These are phyloP conservation scores for Cyphomyrus plagiostoma DNA, from an alignment of 2,113 vertebrate genomes.

Conservation along the genomic window DNA sequence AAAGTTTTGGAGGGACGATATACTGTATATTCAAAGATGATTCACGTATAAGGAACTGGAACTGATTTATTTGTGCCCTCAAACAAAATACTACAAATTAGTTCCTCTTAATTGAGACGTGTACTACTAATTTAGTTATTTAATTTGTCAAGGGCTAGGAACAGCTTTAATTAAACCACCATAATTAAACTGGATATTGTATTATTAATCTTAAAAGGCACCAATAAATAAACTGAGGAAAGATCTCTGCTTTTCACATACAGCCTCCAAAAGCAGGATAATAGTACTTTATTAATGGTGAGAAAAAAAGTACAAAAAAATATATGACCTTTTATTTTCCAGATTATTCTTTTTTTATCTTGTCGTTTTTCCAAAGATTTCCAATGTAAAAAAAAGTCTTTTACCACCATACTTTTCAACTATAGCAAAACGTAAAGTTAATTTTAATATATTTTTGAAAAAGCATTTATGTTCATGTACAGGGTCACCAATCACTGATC, in stretches of 20 bases:
- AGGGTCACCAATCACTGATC: neutral
- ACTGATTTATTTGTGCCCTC: slow-evolving; percentile 1
- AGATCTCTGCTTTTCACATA: neutral
- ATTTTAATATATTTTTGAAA: slow-evolving; percentile 31
- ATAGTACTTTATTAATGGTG: neutral
- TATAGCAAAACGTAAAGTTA: neutral
- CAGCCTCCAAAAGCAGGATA: neutral
- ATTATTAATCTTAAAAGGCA: neutral
- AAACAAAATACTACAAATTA: slow-evolving; percentile 5
- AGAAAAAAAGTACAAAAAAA: neutral
- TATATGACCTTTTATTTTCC: neutral
- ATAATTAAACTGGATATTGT: neutral
- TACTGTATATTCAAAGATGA: neutral
- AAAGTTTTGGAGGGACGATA: neutral
- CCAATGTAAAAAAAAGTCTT: neutral
- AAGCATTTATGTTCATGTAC: too few relatives aligned
- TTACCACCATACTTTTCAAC: slow-evolving; percentile 16
- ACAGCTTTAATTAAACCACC: neutral
- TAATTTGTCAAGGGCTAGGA: slow-evolving; percentile 5
- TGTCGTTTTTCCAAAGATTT: neutral
- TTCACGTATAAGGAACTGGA: neutral
- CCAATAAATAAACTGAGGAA: neutral
- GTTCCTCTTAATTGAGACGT: slow-evolving; percentile 1
- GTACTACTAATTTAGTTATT: neutral
- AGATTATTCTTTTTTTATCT: neutral